Base-by-base conservation (phyloP, 2,113 vertebrate genomes). In the Triplophysa rosa region DNA sequence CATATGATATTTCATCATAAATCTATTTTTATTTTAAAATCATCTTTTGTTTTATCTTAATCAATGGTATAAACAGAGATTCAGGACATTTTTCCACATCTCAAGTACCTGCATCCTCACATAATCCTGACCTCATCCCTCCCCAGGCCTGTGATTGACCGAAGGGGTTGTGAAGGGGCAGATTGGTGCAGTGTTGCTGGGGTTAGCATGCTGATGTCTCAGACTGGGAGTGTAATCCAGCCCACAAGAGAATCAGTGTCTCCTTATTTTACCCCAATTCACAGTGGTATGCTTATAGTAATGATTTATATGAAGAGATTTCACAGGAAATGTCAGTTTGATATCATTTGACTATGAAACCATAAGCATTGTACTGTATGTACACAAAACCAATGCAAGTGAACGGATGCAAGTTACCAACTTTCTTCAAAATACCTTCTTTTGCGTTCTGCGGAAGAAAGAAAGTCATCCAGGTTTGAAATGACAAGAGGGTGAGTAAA, bases 151-250 rank as follows among this genome's bases (percentile, higher is more conserved):
- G 54, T 65, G 70, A 69, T 61, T 75, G 77, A 65, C 52, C 40
- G 54, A 82, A 33, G 66, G 77, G 12, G 78, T 42, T 67, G 74
- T 74, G 56, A 82, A 67, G 63, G 73, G 61, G 68, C 80, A 85
- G 83, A 84, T 80, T 80, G 82, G 78, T 78, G 77, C 49, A 62
- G 65, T 59, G 69, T 66, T 68, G 61, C 58, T 58, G 82, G 80
- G 79, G 56, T 68, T 75, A 77, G 82, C 68, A 24, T 40, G 59
- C 69, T 58, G 47, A 80, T 82, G 79, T 82, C 82, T 78, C 67
- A 67, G 78, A 74, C 78, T 72, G 77, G 72, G 74, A 83, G 68
- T 29, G 52, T 82, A 73, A 83, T 87, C 63, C 83, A 79, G 80
- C 82, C 82, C 77, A 61, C 54, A 79, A 85, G 82, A 84, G 73